Percentiles rank a stretch among this genome's conserved stretches.
Evolutionary conservation across 2,888 invertebrate genomes (phyloP).

Genomic region (Phaedon cochleariae): DNA sequence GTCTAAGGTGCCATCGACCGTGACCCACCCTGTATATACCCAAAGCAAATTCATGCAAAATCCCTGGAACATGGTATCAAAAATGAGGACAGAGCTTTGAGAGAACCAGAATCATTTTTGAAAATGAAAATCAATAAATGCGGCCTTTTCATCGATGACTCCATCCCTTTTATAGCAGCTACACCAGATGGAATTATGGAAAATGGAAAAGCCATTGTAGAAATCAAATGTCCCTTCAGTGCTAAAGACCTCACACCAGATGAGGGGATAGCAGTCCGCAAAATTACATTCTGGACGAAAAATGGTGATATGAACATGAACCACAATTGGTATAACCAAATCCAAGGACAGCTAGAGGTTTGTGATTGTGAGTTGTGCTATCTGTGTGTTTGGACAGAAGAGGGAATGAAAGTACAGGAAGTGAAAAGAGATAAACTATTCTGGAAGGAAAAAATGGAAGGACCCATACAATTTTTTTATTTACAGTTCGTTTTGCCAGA

Average conservation of each 20-base stretch:
- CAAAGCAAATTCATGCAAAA: not conserved
- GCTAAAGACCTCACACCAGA: not conserved
- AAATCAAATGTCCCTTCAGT: slow-evolving; percentile 10
- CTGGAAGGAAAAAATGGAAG: not conserved
- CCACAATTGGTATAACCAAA: slow-evolving; percentile 5
- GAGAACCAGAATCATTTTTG: not conserved
- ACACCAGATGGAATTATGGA: slow-evolving; percentile 11
- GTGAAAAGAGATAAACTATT: not conserved
- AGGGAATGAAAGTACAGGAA: not conserved
- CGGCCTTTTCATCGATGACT: slow-evolving; percentile 9
- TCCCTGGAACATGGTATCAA: not conserved
- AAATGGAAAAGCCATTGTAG: not conserved
- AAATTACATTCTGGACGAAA: no score
- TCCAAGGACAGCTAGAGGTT: not conserved
- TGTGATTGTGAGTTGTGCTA: not conserved
- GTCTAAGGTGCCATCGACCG: no score
- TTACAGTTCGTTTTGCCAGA: not conserved
- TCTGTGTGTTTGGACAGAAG: not conserved
- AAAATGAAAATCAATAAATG: slow-evolving; percentile 6
- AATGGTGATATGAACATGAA: no score
- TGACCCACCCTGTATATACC: no score
- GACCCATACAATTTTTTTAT: not conserved
- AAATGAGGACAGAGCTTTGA: not conserved
- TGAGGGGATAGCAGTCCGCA: not conserved
- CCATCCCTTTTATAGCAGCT: not conserved